These are phyloP conservation scores for Apis dorsata DNA, from an alignment of 1,140 invertebrate genomes.

Conservation along the genomic window DNA sequence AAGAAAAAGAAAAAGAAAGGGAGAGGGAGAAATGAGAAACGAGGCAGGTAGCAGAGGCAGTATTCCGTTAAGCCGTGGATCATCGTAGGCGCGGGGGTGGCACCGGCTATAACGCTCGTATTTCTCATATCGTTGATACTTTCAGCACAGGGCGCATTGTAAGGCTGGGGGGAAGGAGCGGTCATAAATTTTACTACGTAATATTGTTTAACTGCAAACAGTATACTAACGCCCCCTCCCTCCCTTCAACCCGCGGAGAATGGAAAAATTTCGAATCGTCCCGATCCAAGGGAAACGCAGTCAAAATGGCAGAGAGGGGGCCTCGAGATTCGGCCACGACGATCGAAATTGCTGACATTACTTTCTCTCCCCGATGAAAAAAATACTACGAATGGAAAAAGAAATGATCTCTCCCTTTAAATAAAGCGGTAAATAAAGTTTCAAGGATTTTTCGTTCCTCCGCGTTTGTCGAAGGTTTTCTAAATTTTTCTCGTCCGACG, in stretches of 20 bases:
- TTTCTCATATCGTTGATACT: conserved; percentile 79
- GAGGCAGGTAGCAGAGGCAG: conserved; percentile 5
- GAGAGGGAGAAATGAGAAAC: conserved; percentile 6
- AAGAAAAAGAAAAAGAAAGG: not conserved
- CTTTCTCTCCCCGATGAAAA: conserved; percentile 64
- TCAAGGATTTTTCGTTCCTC: too few species aligned
- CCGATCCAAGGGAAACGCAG: too few species aligned
- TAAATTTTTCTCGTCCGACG: too few species aligned
- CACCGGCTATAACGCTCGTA: conserved; percentile 75
- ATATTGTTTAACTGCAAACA: conserved; percentile 80
- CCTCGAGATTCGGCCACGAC: too few species aligned
- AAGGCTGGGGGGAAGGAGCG: conserved; percentile 39
- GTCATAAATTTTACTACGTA: conserved; percentile 79
- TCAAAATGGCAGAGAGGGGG: too few species aligned
- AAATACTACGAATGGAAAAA: conserved; percentile 56
- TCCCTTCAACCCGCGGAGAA: conserved; percentile 4
- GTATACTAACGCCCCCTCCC: conserved; percentile 68
- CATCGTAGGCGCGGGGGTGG: conserved; percentile 63
- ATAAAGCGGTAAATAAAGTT: too few species aligned
- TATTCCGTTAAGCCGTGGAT: conserved; percentile 63
- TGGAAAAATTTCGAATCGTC: conserved; percentile 61
- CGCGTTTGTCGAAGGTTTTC: too few species aligned
- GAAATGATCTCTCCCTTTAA: too few species aligned
- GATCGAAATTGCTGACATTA: conserved; percentile 47
- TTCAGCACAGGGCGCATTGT: conserved; percentile 58